Percentiles rank a stretch among this genome's conserved stretches.
Evolutionary conservation across 1,140 invertebrate genomes (phyloP).

Genomic region (Odontomachus brunneus): DNA sequence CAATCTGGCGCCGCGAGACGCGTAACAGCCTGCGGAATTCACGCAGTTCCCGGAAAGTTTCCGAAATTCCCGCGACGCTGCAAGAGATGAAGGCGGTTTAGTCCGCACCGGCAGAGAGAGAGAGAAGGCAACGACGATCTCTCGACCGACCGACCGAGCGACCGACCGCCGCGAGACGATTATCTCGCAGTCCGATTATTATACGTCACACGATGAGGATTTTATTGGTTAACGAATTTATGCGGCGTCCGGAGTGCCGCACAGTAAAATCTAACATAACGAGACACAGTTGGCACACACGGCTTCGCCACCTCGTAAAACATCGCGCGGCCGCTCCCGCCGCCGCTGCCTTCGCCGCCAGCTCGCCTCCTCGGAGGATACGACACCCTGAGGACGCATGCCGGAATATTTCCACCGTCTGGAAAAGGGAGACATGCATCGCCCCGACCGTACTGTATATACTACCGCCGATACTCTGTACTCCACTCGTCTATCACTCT

Average conservation of each 20-base stretch:
- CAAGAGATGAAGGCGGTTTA: constrained; percentile 1
- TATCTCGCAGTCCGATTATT: constrained; percentile 74
- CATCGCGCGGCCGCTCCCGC: constrained; percentile 63
- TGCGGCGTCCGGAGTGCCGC: constrained; percentile 77
- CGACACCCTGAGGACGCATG: constrained; percentile 76
- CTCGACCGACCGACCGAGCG: background rate
- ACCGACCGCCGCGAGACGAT: constrained; percentile 51
- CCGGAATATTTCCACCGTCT: constrained; percentile 69
- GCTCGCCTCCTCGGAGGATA: constrained; percentile 60
- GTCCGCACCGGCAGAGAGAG: background rate
- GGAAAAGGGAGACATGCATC: constrained; percentile 70
- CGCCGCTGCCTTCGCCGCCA: too few relatives aligned
- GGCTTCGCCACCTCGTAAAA: constrained; percentile 82
- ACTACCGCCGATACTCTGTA: constrained; percentile 34
- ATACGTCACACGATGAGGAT: constrained; percentile 77
- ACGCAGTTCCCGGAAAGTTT: constrained; percentile 17
- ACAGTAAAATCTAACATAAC: constrained; percentile 83
- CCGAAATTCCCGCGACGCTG: background rate
- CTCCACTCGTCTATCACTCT: constrained; percentile 44
- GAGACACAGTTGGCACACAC: constrained; percentile 83
- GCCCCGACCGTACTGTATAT: background rate
- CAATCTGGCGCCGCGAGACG: background rate
- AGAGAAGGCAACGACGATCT: too few relatives aligned
- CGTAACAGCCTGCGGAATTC: background rate
- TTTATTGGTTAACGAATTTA: constrained; percentile 84